Conservation (phyloP, 1,140 invertebrate species). For the Camponotus floridanus region DNA sequence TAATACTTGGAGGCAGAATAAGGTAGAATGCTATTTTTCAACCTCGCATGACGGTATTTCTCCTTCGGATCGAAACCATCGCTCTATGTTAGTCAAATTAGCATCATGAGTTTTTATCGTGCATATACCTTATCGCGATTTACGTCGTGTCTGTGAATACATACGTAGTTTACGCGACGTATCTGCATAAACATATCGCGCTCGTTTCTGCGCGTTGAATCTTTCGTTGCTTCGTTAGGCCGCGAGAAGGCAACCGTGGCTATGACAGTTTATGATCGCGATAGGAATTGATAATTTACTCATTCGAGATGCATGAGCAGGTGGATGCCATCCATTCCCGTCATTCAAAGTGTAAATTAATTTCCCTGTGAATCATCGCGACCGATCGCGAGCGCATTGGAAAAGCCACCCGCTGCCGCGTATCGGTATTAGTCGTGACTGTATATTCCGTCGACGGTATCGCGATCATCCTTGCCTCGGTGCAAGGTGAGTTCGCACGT, state of each 20-base stretch:
- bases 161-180: not conserved
- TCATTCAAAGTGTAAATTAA: constrained; percentile 40
- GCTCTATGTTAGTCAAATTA: constrained; percentile 3
- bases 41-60: not conserved
- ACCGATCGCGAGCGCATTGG: constrained; percentile 23
- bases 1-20: not conserved
- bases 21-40: constrained; percentile 3
- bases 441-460: constrained; percentile 63
- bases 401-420: not conserved
- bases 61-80: not conserved
- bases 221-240: constrained; percentile 44
- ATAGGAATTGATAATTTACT: constrained; percentile 54
- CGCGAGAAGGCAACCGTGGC: not conserved
- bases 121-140: constrained; percentile 32
- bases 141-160: constrained; percentile 18
- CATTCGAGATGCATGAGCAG: not conserved
- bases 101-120: not conserved
- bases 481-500: constrained; percentile 10
- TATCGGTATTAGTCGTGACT: not conserved
- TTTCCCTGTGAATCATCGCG: constrained; percentile 33
- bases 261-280: constrained; percentile 16
- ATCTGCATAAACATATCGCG: constrained; percentile 17
- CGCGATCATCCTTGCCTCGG: constrained; percentile 43
- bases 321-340: not conserved
- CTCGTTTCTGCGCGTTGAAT: constrained; percentile 12